Evolutionary conservation across 2,797 vertebrate species (phyloP), one percentile per base, ranked within the genome.

Genomic region (Setipinna tenuifilis): DNA sequence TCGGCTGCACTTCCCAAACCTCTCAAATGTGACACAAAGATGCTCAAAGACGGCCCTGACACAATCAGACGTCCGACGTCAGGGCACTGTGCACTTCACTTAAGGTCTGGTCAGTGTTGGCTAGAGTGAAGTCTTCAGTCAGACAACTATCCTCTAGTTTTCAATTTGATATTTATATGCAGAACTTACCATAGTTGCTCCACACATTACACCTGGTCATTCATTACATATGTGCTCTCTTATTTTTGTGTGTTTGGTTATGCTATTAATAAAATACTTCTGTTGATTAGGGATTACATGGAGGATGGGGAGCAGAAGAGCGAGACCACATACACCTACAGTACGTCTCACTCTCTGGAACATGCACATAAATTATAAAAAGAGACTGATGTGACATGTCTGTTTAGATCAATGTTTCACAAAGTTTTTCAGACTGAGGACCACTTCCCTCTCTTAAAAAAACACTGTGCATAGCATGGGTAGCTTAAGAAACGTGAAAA

Each of bases 261-360:
- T 75, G 68, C 68, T 75, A 35, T 19, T 35, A 78, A 78, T 21
- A 17, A 41, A 9, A 44, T 78, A 25, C 41, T 62, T 9, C 17
- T 85, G 17, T 7, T 0, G 21, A 6, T 85, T 87, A 96, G 96
- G 82, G 95, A 96, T 83, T 94, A 93, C 81, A 71, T 94, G 83
- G 95, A 96, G 85, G 78, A 93, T 0, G 95, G 94, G 1, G 92
- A 96, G 88, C 94, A 92, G 75, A 96, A 95, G 89, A 94, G 93
- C 0, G 96, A 96, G 89, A 96, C 94, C 0, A 96, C 95, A 0
- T 96, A 96, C 92, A 93, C 86, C 0, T 96, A 96, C 92, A 95
- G 96, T 96, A 87, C 94, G 95, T 88, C 41, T 59, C n/a, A n/a
- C 11, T 25, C 21, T 48, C 41, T 28, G 17, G 14, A 25, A 31